phyloP scores from a whole-genome alignment of 2,888 invertebrate genomes.

The Dryococelus australis region DNA sequence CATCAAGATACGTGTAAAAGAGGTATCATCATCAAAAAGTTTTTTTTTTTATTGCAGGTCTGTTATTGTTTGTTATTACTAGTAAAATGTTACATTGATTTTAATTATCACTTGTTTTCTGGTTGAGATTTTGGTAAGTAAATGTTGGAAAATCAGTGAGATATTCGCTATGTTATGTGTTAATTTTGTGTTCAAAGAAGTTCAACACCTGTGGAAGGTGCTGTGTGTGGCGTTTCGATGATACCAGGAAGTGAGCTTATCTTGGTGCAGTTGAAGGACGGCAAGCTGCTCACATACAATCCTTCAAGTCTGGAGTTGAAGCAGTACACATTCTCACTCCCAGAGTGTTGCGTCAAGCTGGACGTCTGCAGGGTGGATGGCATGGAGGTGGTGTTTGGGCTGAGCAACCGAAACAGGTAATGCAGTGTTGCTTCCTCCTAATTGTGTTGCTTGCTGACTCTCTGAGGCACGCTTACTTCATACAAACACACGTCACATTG shows the following conservation, averaged over 20 bases:
- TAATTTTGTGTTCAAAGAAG: background rate
- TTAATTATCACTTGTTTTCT: no score
- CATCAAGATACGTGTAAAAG: no score
- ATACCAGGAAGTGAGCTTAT: slow-evolving; percentile 45
- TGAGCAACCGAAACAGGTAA: slow-evolving; percentile 60
- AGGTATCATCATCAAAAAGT: no score
- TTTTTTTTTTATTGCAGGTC: no score
- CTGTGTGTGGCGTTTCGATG: background rate
- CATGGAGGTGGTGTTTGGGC: slow-evolving; percentile 59
- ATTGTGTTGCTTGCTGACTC: no score
- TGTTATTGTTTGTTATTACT: no score
- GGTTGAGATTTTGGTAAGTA: no score
- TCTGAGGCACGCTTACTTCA: no score
- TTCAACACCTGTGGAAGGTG: background rate
- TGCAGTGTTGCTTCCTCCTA: background rate
- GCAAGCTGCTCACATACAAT: slow-evolving; percentile 57
- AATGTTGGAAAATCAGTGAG: no score
- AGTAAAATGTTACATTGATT: no score
- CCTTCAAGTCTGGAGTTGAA: slow-evolving; percentile 47
- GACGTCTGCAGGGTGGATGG: slow-evolving; percentile 57
- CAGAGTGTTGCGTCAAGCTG: slow-evolving; percentile 55
- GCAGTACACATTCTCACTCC: slow-evolving; percentile 55
- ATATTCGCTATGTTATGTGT: no score
- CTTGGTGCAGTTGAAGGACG: slow-evolving; percentile 55
- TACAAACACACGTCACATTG: no score